phyloP scores from a whole-genome alignment of 2,797 vertebrate genomes.

The Gymnothorax javanicus region DNA sequence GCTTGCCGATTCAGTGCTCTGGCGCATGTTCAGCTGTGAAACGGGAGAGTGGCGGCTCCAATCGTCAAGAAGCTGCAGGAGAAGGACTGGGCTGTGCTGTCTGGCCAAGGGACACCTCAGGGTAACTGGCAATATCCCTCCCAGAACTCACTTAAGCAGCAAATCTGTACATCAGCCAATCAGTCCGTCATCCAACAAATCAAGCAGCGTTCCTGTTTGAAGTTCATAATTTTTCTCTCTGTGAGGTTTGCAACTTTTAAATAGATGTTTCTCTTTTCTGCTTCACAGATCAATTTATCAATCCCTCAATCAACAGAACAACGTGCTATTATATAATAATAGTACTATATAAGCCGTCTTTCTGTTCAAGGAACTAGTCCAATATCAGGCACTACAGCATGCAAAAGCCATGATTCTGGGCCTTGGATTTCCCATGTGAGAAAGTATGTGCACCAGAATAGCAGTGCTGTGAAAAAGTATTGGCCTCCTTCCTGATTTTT shows the following conservation, averaged over 20 bases:
- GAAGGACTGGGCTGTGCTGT: background rate
- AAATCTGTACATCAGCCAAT: background rate
- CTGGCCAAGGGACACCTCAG: background rate
- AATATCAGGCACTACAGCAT: background rate
- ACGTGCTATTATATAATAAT: no score
- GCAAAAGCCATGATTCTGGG: background rate
- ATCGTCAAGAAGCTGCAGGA: background rate
- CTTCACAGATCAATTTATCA: background rate
- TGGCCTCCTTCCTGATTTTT: no score
- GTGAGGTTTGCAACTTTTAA: background rate
- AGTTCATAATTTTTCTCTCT: background rate
- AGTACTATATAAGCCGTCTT: background rate
- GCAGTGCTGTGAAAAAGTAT: no score
- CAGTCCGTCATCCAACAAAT: background rate
- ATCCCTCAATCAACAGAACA: background rate
- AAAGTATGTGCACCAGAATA: background rate
- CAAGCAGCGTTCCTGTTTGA: background rate
- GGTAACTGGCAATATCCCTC: background rate
- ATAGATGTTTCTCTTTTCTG: background rate
- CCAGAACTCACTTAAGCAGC: background rate
- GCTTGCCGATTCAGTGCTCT: background rate
- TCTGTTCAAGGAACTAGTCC: background rate
- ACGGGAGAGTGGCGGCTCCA: background rate
- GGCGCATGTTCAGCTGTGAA: background rate
- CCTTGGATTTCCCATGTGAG: background rate